These are phyloP conservation scores for Stictocephala bisonia DNA, from an alignment of 2,888 invertebrate species.

Conservation along the genomic window DNA sequence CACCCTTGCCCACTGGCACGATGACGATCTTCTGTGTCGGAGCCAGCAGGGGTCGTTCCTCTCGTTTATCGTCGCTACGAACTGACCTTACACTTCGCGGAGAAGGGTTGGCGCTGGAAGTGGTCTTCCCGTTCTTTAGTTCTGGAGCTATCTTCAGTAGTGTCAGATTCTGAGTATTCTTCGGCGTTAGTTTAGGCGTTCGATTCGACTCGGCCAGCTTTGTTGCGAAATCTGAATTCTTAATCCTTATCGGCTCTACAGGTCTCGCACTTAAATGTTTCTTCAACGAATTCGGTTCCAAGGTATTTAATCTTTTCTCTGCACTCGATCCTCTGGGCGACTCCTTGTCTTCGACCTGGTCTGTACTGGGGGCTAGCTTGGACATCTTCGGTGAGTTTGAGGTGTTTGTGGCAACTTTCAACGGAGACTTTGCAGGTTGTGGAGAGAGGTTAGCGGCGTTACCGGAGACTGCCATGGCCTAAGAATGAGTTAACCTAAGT, in stretches of 20 bases:
- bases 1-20: slow-evolving; percentile 49
- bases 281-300: no score
- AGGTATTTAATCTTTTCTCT: no score
- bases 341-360: no score
- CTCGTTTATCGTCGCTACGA: slow-evolving; percentile 2
- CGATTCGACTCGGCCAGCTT: slow-evolving; percentile 35
- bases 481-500: no score
- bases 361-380: no score
- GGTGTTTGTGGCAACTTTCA: neutral
- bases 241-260: neutral
- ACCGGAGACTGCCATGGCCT: neutral
- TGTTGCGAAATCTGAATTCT: neutral
- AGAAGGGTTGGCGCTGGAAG: neutral
- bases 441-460: neutral
- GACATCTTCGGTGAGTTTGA: neutral
- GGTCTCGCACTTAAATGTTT: no score
- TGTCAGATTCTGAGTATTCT: slow-evolving; percentile 26
- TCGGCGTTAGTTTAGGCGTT: slow-evolving; percentile 36
- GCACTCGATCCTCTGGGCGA: no score
- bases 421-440: neutral
- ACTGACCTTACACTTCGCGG: neutral
- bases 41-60: slow-evolving; percentile 32
- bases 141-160: slow-evolving; percentile 31
- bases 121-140: slow-evolving; percentile 1
- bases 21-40: slow-evolving; percentile 50